phyloP scores from a whole-genome alignment of 2,888 invertebrate species.

The Zootermopsis nevadensis region DNA sequence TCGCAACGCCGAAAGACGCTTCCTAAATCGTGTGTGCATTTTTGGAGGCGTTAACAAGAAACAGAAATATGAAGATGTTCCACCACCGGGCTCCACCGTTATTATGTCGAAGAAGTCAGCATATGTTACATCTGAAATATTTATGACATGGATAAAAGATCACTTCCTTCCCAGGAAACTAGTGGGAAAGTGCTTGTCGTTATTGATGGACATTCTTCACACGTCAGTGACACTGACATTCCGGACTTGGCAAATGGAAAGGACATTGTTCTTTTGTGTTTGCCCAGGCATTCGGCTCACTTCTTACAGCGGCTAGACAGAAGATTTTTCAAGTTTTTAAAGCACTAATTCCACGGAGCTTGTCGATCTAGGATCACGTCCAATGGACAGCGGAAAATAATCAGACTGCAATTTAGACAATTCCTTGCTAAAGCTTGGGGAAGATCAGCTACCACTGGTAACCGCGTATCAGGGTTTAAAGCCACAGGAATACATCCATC shows the following conservation, averaged over 20 bases:
- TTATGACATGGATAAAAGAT: neutral
- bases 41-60: neutral
- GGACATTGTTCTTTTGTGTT: neutral
- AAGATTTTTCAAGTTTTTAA: neutral
- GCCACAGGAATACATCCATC: neutral
- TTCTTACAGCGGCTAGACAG: neutral
- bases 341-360: neutral
- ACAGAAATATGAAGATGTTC: neutral
- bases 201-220: neutral
- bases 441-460: neutral
- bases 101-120: constrained; percentile 17
- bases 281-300: neutral
- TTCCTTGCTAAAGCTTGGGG: neutral
- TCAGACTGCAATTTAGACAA: neutral
- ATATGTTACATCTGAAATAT: neutral
- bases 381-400: neutral
- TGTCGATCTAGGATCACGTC: neutral
- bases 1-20: neutral
- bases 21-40: neutral
- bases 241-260: neutral
- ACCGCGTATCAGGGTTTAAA: neutral
- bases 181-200: neutral
- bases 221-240: neutral
- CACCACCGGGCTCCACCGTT: neutral
- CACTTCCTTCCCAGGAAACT: neutral